Base-by-base conservation (phyloP, 1,140 invertebrate species). In the Coptotermes formosanus region DNA sequence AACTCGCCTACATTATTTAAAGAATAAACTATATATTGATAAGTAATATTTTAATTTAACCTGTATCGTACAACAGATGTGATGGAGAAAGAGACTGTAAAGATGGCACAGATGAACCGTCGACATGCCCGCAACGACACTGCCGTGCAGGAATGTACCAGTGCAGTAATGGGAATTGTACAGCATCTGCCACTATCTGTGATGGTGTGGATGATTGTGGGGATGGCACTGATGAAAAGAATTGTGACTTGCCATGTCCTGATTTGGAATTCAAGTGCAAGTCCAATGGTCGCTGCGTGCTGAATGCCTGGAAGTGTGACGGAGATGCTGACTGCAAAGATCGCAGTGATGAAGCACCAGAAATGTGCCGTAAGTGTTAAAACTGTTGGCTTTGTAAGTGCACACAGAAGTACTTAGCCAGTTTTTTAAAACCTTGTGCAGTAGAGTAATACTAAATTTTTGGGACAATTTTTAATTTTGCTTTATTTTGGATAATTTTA, bases 281-380 rank as follows among this genome's bases (percentile, higher is more conserved):
- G 88, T 94, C 94, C 0, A 98, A 96, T 87, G 98, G 98, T 2
- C 93, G 97, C 52, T 99, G 98, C 91, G 98, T 99, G 86, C 94
- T 99, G 30, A 95, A 96, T 55, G 96, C 97, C 75, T 99, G 98
- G 98, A 97, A 97, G 89, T 99, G 98, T 90, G 98, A 99, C 89
- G 97, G 97, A 1, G 97, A 99, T 89, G 94, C 97, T 11, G 98
- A 99, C 90, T 99, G 98, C 90, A 96, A 96, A 89, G 98, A 99
- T 90, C 96, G 96, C 82, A 96, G 96, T 84, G 98, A 99, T 90
- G 98, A 99, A 92, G 96, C 97, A 91, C 95, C 96, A 1, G 91
- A 92, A 3, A 95, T 97, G 88, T 99, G 98, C 90, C 94, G 95
- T 96, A 91, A 93, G 94, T 92, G 88, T 84, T 85, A 82, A 16